Percentiles rank a stretch among this genome's conserved stretches.
phyloP scores from a whole-genome alignment of 1,140 invertebrate species.

The Drosophila busckii region DNA sequence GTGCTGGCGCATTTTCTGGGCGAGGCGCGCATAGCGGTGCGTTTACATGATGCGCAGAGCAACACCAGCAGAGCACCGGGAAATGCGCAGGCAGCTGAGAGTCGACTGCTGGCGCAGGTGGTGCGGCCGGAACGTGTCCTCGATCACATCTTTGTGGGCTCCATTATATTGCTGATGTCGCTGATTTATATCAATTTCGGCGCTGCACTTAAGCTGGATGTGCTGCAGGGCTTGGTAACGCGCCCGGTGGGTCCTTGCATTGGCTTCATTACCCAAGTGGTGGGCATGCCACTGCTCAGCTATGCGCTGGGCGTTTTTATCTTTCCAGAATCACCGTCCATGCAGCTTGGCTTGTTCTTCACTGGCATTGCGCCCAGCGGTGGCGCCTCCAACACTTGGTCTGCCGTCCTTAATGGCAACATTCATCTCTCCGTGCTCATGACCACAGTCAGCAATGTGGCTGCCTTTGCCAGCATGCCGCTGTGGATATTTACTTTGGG shows the following conservation, averaged over 20 bases:
- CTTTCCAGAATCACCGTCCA: conserved; percentile 84
- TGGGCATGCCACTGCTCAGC: conserved; percentile 93
- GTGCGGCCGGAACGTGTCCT: conserved; percentile 83
- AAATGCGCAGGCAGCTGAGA: conserved; percentile 29
- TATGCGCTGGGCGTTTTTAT: conserved; percentile 86
- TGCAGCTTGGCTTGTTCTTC: conserved; percentile 94
- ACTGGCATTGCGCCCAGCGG: conserved; percentile 94
- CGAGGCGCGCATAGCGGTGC: conserved; percentile 42
- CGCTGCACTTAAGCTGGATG: conserved; percentile 89
- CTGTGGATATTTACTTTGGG: conserved; percentile 97
- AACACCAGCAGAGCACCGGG: conserved; percentile 31
- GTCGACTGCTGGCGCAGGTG: conserved; percentile 80
- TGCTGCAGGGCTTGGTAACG: conserved; percentile 85
- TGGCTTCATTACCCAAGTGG: conserved; percentile 90
- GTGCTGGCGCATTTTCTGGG: conserved; percentile 53
- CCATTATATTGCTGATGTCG: conserved; percentile 88
- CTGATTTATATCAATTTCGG: conserved; percentile 96
- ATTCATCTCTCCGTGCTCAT: conserved; percentile 94
- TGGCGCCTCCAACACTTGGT: conserved; percentile 98
- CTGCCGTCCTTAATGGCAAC: conserved; percentile 91
- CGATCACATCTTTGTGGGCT: conserved; percentile 88
- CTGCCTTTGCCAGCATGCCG: conserved; percentile 95
- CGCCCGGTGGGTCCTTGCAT: conserved; percentile 90
- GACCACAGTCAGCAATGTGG: conserved; percentile 93
- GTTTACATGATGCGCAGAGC: conserved; percentile 18